phyloP scores from a whole-genome alignment of 2,797 vertebrate species.

The Allobates femoralis region DNA sequence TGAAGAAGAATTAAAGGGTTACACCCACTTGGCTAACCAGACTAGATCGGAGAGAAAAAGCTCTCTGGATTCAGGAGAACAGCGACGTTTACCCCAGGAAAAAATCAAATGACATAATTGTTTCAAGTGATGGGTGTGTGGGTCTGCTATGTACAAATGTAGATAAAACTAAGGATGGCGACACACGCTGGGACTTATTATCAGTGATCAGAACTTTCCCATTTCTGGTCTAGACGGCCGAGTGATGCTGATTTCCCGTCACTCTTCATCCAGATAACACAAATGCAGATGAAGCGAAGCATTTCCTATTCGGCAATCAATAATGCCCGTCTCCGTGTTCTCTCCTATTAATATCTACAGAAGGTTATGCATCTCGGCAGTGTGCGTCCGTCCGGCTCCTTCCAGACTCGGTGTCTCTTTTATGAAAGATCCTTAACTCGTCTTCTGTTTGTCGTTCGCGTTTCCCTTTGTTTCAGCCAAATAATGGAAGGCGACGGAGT shows the following conservation, averaged over 20 bases:
- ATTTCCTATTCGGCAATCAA: slow-evolving; percentile 31
- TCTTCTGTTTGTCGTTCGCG: background rate
- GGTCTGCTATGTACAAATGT: too few relatives aligned
- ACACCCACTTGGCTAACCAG: too few relatives aligned
- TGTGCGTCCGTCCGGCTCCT: background rate
- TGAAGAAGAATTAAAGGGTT: too few relatives aligned
- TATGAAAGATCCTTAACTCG: background rate
- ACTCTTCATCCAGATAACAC: background rate
- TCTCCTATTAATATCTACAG: slow-evolving; percentile 12
- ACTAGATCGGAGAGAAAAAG: too few relatives aligned
- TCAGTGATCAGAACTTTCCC: background rate
- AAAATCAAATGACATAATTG: too few relatives aligned
- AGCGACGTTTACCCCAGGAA: too few relatives aligned
- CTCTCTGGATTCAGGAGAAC: too few relatives aligned
- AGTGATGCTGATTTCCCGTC: background rate
- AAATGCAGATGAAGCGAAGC: background rate
- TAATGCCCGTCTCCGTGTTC: background rate
- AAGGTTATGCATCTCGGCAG: background rate
- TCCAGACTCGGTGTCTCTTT: slow-evolving; percentile 20
- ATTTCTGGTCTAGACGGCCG: background rate
- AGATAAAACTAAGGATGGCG: background rate
- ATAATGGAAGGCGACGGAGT: background rate
- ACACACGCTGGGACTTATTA: background rate
- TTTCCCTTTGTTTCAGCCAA: slow-evolving; percentile 33
- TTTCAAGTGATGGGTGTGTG: too few relatives aligned